phyloP scores from a whole-genome alignment of 2,888 invertebrate genomes.

The Patella pellucida region DNA sequence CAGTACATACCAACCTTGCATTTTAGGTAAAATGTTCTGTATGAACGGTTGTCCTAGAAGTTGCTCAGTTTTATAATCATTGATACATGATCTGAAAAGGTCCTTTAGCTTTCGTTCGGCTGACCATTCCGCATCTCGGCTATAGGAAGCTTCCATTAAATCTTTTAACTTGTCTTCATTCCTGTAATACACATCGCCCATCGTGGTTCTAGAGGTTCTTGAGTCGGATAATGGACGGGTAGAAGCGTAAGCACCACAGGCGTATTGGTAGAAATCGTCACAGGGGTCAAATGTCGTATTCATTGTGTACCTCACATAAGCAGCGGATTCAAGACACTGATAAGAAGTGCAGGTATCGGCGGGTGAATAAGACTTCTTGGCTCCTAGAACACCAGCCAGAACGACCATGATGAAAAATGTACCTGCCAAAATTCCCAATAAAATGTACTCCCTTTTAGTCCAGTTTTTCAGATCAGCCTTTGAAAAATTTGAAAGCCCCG shows the following conservation, averaged over 20 bases:
- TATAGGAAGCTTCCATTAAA: conserved; percentile 37
- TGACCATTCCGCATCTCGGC: conserved; percentile 48
- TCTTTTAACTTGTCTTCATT: conserved; percentile 51
- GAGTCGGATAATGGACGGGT: conserved; percentile 43
- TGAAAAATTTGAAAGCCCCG: neutral
- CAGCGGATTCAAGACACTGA: conserved; percentile 45
- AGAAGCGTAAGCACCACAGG: conserved; percentile 73
- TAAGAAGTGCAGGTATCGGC: neutral
- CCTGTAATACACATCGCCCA: conserved; percentile 43
- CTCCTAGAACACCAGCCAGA: neutral
- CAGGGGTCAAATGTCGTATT: conserved; percentile 71
- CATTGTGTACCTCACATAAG: conserved; percentile 43
- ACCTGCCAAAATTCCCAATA: neutral
- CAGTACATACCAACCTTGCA: conserved; percentile 59
- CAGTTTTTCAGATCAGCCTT: neutral
- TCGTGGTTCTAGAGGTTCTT: conserved; percentile 36
- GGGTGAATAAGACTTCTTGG: neutral
- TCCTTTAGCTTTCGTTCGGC: conserved; percentile 76
- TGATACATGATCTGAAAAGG: conserved; percentile 76
- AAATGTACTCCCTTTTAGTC: neutral
- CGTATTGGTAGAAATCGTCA: conserved; percentile 67
- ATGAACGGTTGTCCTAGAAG: conserved; percentile 49
- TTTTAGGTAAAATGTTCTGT: conserved; percentile 43
- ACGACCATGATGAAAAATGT: neutral
- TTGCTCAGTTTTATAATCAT: conserved; percentile 52